A percentile compares a stretch with the other conserved stretches of the same genome.
Evolutionary conservation across 1,140 invertebrate species (phyloP).

Genomic region (Pseudomyrmex concolor): DNA sequence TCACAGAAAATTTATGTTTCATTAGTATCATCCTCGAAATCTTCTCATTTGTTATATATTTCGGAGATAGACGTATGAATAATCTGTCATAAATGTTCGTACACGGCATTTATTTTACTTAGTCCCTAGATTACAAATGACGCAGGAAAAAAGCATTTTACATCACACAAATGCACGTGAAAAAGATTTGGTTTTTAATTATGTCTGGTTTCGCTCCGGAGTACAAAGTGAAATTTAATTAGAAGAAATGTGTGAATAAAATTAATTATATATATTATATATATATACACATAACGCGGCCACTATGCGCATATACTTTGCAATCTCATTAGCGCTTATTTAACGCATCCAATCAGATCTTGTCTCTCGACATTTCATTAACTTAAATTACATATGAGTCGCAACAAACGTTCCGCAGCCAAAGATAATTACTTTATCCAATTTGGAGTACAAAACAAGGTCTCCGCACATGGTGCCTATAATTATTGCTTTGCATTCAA

Average conservation of each 20-base stretch:
- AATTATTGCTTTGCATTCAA: constrained; percentile 17
- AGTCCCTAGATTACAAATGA: not conserved
- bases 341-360: constrained; percentile 2
- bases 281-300: not conserved
- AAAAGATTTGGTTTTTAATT: no score
- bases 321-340: not conserved
- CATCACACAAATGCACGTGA: no score
- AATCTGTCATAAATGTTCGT: not conserved
- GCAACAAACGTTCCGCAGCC: constrained; percentile 6
- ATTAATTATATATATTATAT: not conserved
- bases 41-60: not conserved
- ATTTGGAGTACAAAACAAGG: constrained; percentile 27
- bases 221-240: constrained; percentile 13
- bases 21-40: not conserved
- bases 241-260: not conserved
- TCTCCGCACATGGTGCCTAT: not conserved
- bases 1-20: not conserved
- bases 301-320: not conserved
- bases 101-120: not conserved
- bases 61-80: not conserved
- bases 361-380: constrained; percentile 2
- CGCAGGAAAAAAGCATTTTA: no score
- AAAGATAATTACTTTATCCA: constrained; percentile 45
- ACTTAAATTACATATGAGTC: constrained; percentile 36
- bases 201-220: no score